phyloP scores from a whole-genome alignment of 2,888 invertebrate species.

The Lasioglossum marginatum region DNA sequence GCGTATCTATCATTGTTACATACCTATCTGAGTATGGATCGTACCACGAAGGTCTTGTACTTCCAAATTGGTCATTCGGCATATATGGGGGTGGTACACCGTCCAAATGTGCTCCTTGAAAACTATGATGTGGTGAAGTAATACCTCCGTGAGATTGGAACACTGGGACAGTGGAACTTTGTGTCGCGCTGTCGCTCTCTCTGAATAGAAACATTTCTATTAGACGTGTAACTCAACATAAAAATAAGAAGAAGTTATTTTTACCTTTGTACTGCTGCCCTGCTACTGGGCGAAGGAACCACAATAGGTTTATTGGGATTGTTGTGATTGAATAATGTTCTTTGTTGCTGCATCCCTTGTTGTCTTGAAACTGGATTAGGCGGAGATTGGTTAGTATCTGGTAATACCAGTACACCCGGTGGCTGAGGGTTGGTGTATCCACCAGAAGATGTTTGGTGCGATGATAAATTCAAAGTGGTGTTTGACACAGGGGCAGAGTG shows the following conservation, averaged over 20 bases:
- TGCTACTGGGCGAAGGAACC: slow-evolving; percentile 86
- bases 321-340: slow-evolving; percentile 87
- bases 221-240: not conserved
- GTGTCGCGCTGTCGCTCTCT: slow-evolving; percentile 74
- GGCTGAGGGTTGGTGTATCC: slow-evolving; percentile 74
- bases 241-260: not conserved
- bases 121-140: slow-evolving; percentile 70
- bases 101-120: slow-evolving; percentile 76
- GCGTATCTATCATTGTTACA: slow-evolving; percentile 30
- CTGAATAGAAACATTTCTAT: slow-evolving; percentile 62
- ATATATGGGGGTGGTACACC: slow-evolving; percentile 68
- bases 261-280: slow-evolving; percentile 80
- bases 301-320: slow-evolving; percentile 91
- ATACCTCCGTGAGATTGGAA: slow-evolving; percentile 75
- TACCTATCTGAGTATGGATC: slow-evolving; percentile 86
- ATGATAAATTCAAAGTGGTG: slow-evolving; percentile 66
- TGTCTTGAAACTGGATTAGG: slow-evolving; percentile 70
- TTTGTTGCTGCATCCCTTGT: slow-evolving; percentile 81
- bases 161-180: slow-evolving; percentile 74
- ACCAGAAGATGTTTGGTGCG: slow-evolving; percentile 64
- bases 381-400: slow-evolving; percentile 77
- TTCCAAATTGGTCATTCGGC: slow-evolving; percentile 85
- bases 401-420: slow-evolving; percentile 84
- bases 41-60: slow-evolving; percentile 86
- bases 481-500: slow-evolving; percentile 70